These are phyloP conservation scores for Danaus plexippus DNA, from an alignment of 1,140 invertebrate species.

Conservation along the genomic window DNA sequence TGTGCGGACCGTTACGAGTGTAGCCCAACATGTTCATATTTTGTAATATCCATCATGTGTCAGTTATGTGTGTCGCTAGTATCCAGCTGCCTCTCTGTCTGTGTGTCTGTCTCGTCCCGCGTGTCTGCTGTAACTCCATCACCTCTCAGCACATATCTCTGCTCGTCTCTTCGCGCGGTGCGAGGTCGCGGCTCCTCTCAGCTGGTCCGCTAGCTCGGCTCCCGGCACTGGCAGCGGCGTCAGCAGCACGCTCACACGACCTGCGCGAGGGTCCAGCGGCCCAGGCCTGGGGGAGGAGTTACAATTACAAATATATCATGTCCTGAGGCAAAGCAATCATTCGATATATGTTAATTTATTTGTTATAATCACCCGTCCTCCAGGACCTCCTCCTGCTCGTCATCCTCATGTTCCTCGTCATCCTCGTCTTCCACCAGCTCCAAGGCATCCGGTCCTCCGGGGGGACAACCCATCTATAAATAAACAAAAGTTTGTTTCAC, in stretches of 20 bases:
- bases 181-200: constrained; percentile 33
- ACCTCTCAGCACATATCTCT: constrained; percentile 43
- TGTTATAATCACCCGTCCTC: background rate
- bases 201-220: constrained; percentile 57
- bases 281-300: background rate
- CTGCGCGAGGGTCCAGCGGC: constrained; percentile 83
- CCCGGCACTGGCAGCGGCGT: constrained; percentile 78
- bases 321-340: too few relatives aligned
- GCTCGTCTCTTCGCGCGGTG: constrained; percentile 34
- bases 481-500: too few relatives aligned
- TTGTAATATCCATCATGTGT: too few relatives aligned
- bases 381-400: constrained; percentile 24
- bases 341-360: too few relatives aligned
- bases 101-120: background rate
- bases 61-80: too few relatives aligned
- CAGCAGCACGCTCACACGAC: constrained; percentile 81
- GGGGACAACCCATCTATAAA: constrained; percentile 77
- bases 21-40: too few relatives aligned
- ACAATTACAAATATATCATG: too few relatives aligned
- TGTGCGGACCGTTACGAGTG: too few relatives aligned
- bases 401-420: constrained; percentile 44
- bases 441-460: constrained; percentile 76
- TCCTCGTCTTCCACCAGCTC: constrained; percentile 70
- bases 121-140: constrained; percentile 2
- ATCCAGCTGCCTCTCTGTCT: too few relatives aligned